Evolutionary conservation across 2,888 invertebrate species (phyloP).

Genomic region (Candidula unifasciata): DNA sequence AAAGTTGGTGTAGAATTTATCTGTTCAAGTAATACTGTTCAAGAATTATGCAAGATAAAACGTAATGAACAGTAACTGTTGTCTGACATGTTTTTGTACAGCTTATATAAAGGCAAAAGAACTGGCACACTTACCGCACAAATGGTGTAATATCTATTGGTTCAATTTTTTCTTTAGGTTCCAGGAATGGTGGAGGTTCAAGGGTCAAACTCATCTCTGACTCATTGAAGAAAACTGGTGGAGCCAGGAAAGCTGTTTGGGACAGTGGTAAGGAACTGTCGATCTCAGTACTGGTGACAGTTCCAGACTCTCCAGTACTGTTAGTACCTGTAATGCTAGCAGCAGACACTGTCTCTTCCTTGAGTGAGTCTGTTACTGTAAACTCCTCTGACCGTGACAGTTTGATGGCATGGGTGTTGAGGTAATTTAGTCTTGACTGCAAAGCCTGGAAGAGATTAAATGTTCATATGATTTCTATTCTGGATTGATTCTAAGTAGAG

Average conservation of each 20-base stretch:
- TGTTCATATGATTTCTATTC: too few relatives aligned
- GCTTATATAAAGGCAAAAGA: not conserved
- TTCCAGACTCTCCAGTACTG: not conserved
- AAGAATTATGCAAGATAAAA: too few relatives aligned
- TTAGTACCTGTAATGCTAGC: not conserved
- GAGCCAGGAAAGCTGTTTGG: slow-evolving; percentile 59
- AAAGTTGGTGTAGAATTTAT: too few relatives aligned
- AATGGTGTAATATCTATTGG: slow-evolving; percentile 75
- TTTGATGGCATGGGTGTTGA: slow-evolving; percentile 74
- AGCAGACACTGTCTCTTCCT: slow-evolving; percentile 21
- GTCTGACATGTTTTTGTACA: not conserved
- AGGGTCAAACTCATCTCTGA: slow-evolving; percentile 68
- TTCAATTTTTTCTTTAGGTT: slow-evolving; percentile 73
- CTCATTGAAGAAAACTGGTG: slow-evolving; percentile 65
- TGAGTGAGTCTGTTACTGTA: slow-evolving; percentile 14
- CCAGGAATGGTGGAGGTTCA: slow-evolving; percentile 72
- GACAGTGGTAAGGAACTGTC: slow-evolving; percentile 24
- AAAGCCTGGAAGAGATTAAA: slow-evolving; percentile 63
- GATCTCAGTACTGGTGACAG: not conserved
- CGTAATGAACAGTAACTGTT: not conserved
- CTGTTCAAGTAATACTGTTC: too few relatives aligned
- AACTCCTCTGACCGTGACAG: slow-evolving; percentile 53
- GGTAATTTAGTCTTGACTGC: slow-evolving; percentile 75
- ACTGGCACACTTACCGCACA: slow-evolving; percentile 64
- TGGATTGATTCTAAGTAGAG: too few relatives aligned